Percentiles rank a stretch among this genome's conserved stretches.
Conservation (phyloP, 2,113 vertebrate genomes). For the Prinia subflava region DNA sequence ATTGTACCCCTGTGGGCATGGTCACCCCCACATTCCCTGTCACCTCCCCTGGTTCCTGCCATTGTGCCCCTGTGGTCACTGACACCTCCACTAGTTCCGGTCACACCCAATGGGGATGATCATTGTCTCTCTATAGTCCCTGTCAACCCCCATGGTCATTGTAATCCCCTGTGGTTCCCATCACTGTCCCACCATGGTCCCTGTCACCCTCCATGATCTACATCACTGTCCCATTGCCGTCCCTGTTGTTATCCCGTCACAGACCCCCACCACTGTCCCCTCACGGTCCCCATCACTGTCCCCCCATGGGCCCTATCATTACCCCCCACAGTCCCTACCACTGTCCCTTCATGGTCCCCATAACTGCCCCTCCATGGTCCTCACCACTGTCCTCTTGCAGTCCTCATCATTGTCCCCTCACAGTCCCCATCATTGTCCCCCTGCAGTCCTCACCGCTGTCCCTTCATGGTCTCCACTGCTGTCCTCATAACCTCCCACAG, state of each 20-base stretch:
- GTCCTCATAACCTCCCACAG: too few relatives aligned
- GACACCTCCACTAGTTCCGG: not conserved
- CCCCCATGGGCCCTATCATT: not conserved
- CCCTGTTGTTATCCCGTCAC: not conserved
- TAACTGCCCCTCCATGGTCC: too few relatives aligned
- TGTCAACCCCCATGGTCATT: not conserved
- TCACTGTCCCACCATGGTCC: not conserved
- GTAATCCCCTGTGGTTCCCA: not conserved
- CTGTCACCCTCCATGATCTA: not conserved
- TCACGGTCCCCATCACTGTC: accelerated
- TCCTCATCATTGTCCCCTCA: too few relatives aligned
- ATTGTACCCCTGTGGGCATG: not conserved
- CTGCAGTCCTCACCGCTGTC: too few relatives aligned
- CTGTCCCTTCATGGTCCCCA: not conserved
- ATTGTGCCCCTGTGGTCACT: not conserved
- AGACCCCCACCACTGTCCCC: too few relatives aligned
- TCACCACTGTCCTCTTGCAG: too few relatives aligned
- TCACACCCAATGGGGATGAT: not conserved
- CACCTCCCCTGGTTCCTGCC: not conserved
- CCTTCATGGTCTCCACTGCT: too few relatives aligned
- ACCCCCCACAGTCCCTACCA: not conserved
- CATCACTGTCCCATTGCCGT: not conserved
- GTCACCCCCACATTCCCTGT: not conserved
- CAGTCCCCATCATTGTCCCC: not conserved
- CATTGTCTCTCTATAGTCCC: not conserved